phyloP scores from a whole-genome alignment of 2,113 vertebrate species.

The Sprattus sprattus region DNA sequence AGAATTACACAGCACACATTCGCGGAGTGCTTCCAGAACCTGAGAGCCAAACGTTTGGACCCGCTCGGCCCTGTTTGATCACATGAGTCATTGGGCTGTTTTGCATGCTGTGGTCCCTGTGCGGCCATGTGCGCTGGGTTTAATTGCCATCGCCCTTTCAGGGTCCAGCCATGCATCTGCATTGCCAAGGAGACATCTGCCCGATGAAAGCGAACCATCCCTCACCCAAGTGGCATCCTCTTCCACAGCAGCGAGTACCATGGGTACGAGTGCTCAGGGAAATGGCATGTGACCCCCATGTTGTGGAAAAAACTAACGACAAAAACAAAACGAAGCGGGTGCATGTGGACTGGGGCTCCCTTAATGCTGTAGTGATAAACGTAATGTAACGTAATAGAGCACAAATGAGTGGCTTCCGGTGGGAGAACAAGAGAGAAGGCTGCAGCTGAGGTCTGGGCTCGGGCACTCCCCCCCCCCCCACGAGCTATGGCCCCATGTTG shows the following conservation, averaged over 20 bases:
- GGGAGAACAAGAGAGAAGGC: too few species aligned
- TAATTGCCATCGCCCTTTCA: constrained; percentile 36
- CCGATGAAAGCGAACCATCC: constrained; percentile 28
- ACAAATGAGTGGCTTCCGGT: too few species aligned
- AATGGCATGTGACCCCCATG: not conserved
- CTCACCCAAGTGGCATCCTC: constrained; percentile 40
- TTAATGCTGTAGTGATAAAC: not conserved
- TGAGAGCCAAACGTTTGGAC: not conserved
- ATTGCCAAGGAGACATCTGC: constrained; percentile 38
- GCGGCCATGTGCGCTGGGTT: constrained; percentile 26
- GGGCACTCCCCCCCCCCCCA: too few species aligned
- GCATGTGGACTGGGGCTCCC: not conserved
- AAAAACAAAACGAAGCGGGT: not conserved
- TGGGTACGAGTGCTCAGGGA: not conserved
- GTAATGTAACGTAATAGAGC: too few species aligned
- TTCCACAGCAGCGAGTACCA: constrained; percentile 32
- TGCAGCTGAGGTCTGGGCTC: too few species aligned
- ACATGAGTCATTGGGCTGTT: constrained; percentile 28
- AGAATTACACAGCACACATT: not conserved
- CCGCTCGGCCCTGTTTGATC: not conserved
- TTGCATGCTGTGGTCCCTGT: constrained; percentile 1
- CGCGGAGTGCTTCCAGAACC: not conserved
- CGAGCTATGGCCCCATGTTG: not conserved
- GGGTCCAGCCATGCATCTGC: not conserved
- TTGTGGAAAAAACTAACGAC: not conserved